A percentile compares a stretch with the other conserved stretches of the same genome.
Evolutionary conservation across 2,888 invertebrate genomes (phyloP).

Genomic region (Scaptomyza flava): DNA sequence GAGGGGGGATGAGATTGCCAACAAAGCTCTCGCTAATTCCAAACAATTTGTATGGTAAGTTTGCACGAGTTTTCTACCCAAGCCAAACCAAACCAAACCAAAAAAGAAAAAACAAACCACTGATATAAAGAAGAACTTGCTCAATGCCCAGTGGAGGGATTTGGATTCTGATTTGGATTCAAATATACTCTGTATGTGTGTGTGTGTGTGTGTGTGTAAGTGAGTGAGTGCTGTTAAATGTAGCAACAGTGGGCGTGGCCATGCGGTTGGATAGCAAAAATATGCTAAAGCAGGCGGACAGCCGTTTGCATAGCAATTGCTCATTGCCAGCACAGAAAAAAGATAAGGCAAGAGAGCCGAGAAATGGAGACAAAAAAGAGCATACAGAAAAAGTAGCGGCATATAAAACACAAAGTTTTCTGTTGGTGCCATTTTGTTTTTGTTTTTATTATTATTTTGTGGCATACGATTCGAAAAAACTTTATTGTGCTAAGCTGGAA

Average conservation of each 20-base stretch:
- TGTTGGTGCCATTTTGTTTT: neutral
- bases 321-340: constrained; percentile 52
- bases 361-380: neutral
- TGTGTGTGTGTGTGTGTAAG: neutral
- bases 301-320: constrained; percentile 75
- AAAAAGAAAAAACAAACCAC: constrained; percentile 4
- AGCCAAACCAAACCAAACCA: constrained; percentile 4
- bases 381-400: constrained; percentile 31
- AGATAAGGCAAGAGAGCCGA: neutral
- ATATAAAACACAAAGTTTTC: constrained; percentile 27
- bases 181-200: neutral
- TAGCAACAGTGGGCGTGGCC: constrained; percentile 57
- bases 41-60: constrained; percentile 67
- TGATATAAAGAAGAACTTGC: constrained; percentile 18
- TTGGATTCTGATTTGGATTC: constrained; percentile 24
- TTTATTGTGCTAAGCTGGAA: constrained; percentile 3
- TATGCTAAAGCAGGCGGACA: constrained; percentile 59
- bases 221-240: constrained; percentile 55
- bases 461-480: constrained; percentile 37
- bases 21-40: constrained; percentile 60
- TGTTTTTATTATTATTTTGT: constrained; percentile 36
- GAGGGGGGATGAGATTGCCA: neutral
- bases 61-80: constrained; percentile 39
- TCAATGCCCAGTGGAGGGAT: constrained; percentile 44
- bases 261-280: constrained; percentile 71